Base-by-base conservation (phyloP, 2,113 vertebrate species). In the Myiopsitta monachus region DNA sequence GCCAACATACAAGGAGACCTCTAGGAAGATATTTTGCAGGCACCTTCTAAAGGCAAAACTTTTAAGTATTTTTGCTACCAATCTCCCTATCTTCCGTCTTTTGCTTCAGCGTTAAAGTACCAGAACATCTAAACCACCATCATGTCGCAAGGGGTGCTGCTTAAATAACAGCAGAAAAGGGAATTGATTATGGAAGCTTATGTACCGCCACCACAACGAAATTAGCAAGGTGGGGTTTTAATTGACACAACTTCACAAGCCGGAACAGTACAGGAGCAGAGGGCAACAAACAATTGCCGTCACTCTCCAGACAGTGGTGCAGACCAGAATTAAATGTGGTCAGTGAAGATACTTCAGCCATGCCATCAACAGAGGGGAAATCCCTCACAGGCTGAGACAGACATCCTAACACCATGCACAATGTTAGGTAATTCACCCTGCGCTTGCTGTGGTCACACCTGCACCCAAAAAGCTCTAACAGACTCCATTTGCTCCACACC, bases 101-200 rank as follows among this genome's bases (percentile, higher is more conserved):
- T 85, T 87, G 15, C 59, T 19, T 30, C 74, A n/a, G 15, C 52
- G 39, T 43, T 72, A n/a, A 93, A 72, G 38, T 27, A 82, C 10
- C 27, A 67, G 76, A 75, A 62, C n/a, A 75, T 6, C 22, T 38
- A 87, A 79, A 38, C 10, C 41, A 52, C 26, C 61, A 19, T 23
- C 31, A 62, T 0, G 0, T 28, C 13, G 14, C 43, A 18, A 19
- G 17, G 14, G n/a, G 10, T 26, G 43, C 13, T 51, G 30, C 28
- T 91, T 72, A 82, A 79, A 38, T 57, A 77, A 70, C 0, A 83
- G 72, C 69, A 84, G 49, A 67, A 81, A 75, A 47, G 33, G 30
- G 63, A 90, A 39, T 7, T 41, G 38, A 54, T 26, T 80, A 26
- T 31, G 67, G 63, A 88, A 97, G 80, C 14, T 46, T 28, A 59